These are phyloP conservation scores for Vesta saturnalis DNA, from an alignment of 2,888 invertebrate genomes.

Conservation along the genomic window DNA sequence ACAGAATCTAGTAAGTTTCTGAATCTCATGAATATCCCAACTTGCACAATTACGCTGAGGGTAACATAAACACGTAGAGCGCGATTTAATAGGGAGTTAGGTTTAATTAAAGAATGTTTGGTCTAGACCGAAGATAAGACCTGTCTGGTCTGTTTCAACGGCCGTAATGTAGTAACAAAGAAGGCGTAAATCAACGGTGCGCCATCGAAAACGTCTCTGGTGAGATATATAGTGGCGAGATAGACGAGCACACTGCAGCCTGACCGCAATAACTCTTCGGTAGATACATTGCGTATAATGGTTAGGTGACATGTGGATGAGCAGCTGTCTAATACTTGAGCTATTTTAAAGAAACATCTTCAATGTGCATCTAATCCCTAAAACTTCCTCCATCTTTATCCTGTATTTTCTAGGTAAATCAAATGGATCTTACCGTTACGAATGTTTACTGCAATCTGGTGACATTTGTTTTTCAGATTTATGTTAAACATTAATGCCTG, in stretches of 20 bases:
- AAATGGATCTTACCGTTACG: neutral
- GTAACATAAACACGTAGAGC: conserved; percentile 46
- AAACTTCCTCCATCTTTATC: neutral
- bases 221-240: conserved; percentile 54
- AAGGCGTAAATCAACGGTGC: conserved; percentile 54
- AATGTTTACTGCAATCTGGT: neutral
- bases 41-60: conserved; percentile 41
- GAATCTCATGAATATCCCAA: conserved; percentile 39
- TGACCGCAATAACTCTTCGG: conserved; percentile 56
- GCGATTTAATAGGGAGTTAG: conserved; percentile 48
- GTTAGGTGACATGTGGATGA: conserved; percentile 49
- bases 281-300: conserved; percentile 55
- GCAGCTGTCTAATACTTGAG: conserved; percentile 43
- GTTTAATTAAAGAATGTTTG: conserved; percentile 52
- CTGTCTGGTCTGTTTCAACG: conserved; percentile 46
- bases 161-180: conserved; percentile 53
- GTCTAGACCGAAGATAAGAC: conserved; percentile 49
- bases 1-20: conserved; percentile 19
- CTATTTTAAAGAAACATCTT: conserved; percentile 34
- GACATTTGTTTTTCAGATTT: neutral
- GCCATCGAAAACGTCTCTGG: conserved; percentile 52
- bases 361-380: conserved; percentile 18
- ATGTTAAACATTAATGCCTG: no score
- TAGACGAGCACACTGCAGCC: conserved; percentile 48
- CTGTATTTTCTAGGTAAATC: neutral